Base-by-base conservation (phyloP, 2,797 vertebrate genomes). In the Apogon hyalosoma region DNA sequence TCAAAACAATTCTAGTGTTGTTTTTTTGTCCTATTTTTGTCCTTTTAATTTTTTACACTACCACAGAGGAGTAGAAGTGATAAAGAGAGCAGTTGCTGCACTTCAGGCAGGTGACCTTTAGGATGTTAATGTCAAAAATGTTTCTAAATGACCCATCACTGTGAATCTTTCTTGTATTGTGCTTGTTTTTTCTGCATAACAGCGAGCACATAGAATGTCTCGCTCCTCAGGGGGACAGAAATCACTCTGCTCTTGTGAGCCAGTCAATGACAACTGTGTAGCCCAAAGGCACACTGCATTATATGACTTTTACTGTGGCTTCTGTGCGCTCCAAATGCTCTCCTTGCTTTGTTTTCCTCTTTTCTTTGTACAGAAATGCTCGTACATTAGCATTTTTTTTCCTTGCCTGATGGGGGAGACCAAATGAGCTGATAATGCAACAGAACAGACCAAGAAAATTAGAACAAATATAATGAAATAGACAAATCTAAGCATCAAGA, bases 211-310 rank as follows among this genome's bases (percentile, higher is more conserved):
- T 72, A 69, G 56, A 86, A 56, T 18, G 41, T 78, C 55, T 74
- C 63, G 2, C 62, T 85, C 73, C 85, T 79, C 60, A 28, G 54
- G 80, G 82, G 73, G 83, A 86, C 82, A 85, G 77, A 86, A 77
- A 85, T 88, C 77, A 77, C 73, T 87, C 78, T 80, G 83, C 83
- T 86, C 79, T 86, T 85, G 80, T 87, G 62, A 83, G 73, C 73
- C 48, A 55, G 75, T 77, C 87, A 80, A 62, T 82, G 85, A 79
- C 86, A 82, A 81, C 80, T 66, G 62, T 58, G 68, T 67, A 45
- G 83, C 86, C 84, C 66, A 38, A 48, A 84, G 87, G 56, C 82
- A 67, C 11, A 16, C 69, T 24, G 45, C 83, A 74, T 57, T 63
- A 53, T 77, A 70, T 63, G 80, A 83, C 86, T 86, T 87, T 80